phyloP scores from a whole-genome alignment of 2,113 vertebrate genomes.

The Phalacrocorax carbo region DNA sequence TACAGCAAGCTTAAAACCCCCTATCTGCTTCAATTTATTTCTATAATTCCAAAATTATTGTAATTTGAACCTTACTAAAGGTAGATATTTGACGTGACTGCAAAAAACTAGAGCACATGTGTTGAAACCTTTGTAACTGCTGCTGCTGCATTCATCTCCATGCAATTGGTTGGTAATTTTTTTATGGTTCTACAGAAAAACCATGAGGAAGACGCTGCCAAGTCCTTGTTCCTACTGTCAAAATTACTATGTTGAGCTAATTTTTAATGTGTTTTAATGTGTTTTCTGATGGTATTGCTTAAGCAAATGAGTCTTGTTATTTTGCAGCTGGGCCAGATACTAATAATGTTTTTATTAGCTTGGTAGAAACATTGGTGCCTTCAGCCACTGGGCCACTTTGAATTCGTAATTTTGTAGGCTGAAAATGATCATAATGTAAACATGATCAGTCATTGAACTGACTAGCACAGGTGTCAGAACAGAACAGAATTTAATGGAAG shows the following conservation, averaged over 20 bases:
- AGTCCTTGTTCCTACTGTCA: background rate
- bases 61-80: background rate
- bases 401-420: background rate
- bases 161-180: fast-evolving
- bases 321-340: background rate
- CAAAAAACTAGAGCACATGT: background rate
- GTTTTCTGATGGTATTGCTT: background rate
- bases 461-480: background rate
- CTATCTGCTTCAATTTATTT: background rate
- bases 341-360: background rate
- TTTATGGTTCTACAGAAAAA: background rate
- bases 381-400: background rate
- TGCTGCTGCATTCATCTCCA: background rate
- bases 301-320: background rate
- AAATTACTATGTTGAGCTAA: background rate
- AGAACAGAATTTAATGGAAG: background rate
- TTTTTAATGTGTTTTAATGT: background rate
- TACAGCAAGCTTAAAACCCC: background rate
- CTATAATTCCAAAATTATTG: background rate
- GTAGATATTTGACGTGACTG: background rate
- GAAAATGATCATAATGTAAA: background rate
- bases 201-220: background rate
- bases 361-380: background rate
- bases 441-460: background rate
- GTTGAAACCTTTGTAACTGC: background rate